Evolutionary conservation across 2,113 vertebrate species (phyloP), one percentile per base, ranked within the genome.

Genomic region (Vimba vimba): DNA sequence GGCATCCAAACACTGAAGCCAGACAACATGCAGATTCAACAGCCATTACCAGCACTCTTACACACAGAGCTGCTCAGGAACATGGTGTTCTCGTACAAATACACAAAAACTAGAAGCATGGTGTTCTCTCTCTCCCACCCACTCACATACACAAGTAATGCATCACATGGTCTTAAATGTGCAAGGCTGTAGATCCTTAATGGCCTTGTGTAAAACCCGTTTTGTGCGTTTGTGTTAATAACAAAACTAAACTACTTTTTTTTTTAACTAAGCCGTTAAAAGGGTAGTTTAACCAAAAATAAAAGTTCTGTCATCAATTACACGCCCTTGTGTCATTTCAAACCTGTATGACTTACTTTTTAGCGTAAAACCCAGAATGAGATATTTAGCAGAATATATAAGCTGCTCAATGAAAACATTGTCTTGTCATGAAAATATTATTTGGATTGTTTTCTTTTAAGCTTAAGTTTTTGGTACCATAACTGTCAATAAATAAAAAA

Each of bases 1-100:
- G 85, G 98, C 98, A 30, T 99, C 98, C 94, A 99, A 94, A 92
- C 98, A 99, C 98, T 99, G 88, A 77, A 59, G 45, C 75, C 43
- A 79, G 68, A 86, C 52, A 81, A 74, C 84, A 78, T 84, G 64
- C 85, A 89, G 73, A 74, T 74, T 84, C 78, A 87, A 47, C 45
- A 52, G 13, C 36, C 78, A 77, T 39, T 47, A 71, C 19, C 19
- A 82, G 27, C 62, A 81, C 62, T 47, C 71, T 69, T 76, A 87
- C 79, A 85, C 60, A 87, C 55, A 86, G 59, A 62, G 21, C 2
- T 55, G 86, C 66, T 39, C 50, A 52, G 19, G 79, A 52, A 82
- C 79, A 82, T 66, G 19, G 6, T 82, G 62, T 82, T 78, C 75
- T 69, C 79, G 57, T 47, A 77, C 23, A 82, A 45, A 82, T 1